These are phyloP conservation scores for Nephrotoma appendiculata DNA, from an alignment of 2,888 invertebrate genomes.

Conservation along the genomic window DNA sequence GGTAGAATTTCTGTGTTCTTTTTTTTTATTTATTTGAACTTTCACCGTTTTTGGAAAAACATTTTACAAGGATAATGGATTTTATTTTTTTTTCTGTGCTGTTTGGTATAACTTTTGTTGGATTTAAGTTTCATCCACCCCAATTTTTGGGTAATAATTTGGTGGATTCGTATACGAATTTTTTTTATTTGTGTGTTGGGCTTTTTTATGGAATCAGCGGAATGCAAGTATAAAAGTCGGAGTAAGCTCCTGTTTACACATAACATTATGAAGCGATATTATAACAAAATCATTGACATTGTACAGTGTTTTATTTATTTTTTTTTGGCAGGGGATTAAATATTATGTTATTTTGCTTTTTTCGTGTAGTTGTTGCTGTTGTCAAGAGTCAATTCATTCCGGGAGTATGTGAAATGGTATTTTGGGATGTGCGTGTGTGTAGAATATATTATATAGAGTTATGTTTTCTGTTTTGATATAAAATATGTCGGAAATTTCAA, in stretches of 20 bases:
- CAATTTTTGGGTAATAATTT: not conserved
- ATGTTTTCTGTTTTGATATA: not conserved
- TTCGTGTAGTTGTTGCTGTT: not conserved
- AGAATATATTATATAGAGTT: not conserved
- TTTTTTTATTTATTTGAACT: not conserved
- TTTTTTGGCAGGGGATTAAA: not conserved
- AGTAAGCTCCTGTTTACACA: not conserved
- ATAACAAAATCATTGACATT: not conserved
- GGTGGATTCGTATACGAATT: not conserved
- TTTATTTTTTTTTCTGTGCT: not conserved
- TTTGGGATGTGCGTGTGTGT: not conserved
- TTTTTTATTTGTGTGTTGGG: not conserved
- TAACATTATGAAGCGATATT: not conserved
- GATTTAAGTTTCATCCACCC: not conserved
- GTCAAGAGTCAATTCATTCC: not conserved
- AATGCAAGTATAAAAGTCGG: not conserved
- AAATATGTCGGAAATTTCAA: not conserved
- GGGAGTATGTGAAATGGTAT: not conserved
- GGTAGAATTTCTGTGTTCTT: not conserved
- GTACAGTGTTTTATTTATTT: not conserved
- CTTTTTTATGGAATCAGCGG: not conserved
- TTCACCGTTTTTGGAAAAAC: not conserved
- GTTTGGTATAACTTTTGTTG: not conserved
- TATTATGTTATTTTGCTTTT: not conserved
- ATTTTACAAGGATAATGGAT: not conserved